Evolutionary conservation across 2,888 invertebrate species (phyloP), one percentile per base, ranked within the genome.

Genomic region (Acanthosepion lycidas): DNA sequence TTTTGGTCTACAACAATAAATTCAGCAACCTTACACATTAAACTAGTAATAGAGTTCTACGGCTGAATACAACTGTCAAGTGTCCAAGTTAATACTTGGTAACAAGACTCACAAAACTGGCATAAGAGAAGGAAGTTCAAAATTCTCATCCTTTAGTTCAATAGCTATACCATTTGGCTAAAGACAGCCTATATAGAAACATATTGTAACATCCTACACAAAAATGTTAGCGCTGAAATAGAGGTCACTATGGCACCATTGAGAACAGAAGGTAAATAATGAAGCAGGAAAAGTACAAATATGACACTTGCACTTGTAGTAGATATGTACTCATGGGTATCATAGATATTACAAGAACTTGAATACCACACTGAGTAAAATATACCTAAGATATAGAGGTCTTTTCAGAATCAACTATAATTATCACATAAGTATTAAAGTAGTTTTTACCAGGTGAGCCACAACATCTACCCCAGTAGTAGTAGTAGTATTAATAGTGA

Each of bases 211-310:
- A 78, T 78, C n/a, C 5, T 51, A 51, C 26, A n/a, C 78, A 78
- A 78, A 78, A 78, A 78, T n/a, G 15, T 15, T 4, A 78, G 3
- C 8, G 59, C 59, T 55, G 12, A n/a, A n/a, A 78, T 78, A 78
- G 59, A 59, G 78, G 78, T 78, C 78, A 78, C n/a, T 78, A 78
- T 78, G 78, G n/a, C 78, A 78, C 78, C 33, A 78, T 78, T 78
- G n/a, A n/a, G n/a, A 78, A 78, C 78, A 78, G 28, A 78, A 78
- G 3, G n/a, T 78, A 78, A 78, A n/a, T n/a, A 78, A 78, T 4
- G n/a, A 78, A 59, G n/a, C 78, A 78, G 78, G 78, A 12, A 78
- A n/a, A 78, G 20, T 59, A 78, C 78, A 78, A n/a, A 78, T 15
- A 78, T 78, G 78, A n/a, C 78, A 78, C 6, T 64, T 64, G 64